Base-by-base conservation (phyloP, 2,797 vertebrate genomes). In the Xerus rutilus region DNA sequence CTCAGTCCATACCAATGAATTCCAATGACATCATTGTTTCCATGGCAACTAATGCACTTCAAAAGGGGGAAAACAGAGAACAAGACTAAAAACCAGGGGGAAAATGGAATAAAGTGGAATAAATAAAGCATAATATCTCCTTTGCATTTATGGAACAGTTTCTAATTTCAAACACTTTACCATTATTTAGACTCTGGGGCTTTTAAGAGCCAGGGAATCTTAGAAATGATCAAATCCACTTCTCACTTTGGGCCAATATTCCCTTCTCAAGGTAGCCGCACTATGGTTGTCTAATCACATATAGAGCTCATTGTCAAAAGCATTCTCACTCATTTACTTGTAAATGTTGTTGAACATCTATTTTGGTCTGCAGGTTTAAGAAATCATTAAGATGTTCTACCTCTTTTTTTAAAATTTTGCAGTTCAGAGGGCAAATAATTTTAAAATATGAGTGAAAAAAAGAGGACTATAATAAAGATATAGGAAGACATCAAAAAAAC, bases 31-130 rank as follows among this genome's bases (percentile, higher is more conserved):
- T 96, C 94, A 97, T 0, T 93, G 97, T 97, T 97, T 94, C 97
- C 93, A 97, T 96, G 89, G 97, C 74, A 97, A 97, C 97, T 97
- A 97, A 97, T 96, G 96, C 49, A 97, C 65, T 96, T 97, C 94
- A 96, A 94, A 96, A 86, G 70, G 28, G 18, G 30, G 45, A 76
- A 92, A 95, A 81, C 45, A 91, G 49, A 97, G 54, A 97, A 47
- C 64, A 84, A 93, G 72, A 94, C 78, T 95, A 86, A 95, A 95
- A 97, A 74, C n/a, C 76, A 89, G 25, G 20, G 12, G 17, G n/a
- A 70, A 93, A 96, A 74, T 35, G 70, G n/a, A 96, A 97, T 94
- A 74, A 97, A 96, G 69, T 93, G 59, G 86, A 76, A 96, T 94
- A 97, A 96, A 96, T 84, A 93, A 94, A 92, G 86, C 43, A n/a